A percentile compares a stretch with the other conserved stretches of the same genome.
Conservation (phyloP, 2,113 vertebrate species). For the Scartelaos histophorus region DNA sequence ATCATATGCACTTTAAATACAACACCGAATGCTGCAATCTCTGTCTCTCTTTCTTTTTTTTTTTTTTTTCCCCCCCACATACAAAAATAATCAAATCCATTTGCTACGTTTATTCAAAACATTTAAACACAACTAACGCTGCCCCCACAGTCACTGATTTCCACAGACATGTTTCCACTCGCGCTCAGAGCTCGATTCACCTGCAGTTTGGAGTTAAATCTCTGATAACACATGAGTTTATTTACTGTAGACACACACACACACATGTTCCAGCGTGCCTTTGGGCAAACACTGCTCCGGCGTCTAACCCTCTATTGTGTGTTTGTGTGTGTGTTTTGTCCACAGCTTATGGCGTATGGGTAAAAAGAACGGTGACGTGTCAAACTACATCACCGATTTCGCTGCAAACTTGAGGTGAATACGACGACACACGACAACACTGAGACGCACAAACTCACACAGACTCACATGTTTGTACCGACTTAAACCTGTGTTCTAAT, state of each 20-base stretch:
- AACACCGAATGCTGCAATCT: not conserved
- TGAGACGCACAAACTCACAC: too few relatives aligned
- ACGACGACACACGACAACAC: constrained; percentile 24
- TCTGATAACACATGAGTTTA: constrained; percentile 16
- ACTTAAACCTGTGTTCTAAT: too few relatives aligned
- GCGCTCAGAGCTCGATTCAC: constrained; percentile 44
- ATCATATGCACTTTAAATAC: not conserved
- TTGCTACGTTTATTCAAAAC: constrained; percentile 9
- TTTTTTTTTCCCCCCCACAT: not conserved
- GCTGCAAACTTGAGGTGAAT: constrained; percentile 82
- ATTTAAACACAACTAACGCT: not conserved
- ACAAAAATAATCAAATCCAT: not conserved
- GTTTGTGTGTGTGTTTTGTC: constrained; percentile 63
- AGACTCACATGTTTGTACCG: too few relatives aligned
- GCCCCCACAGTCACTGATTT: constrained; percentile 19
- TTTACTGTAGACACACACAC: constrained; percentile 19
- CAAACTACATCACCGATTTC: constrained; percentile 82
- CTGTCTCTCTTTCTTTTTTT: too few relatives aligned
- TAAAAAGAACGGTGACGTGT: constrained; percentile 82
- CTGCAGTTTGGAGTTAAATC: constrained; percentile 62
- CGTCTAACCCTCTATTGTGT: constrained; percentile 61
- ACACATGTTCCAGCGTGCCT: constrained; percentile 19
- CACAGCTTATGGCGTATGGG: constrained; percentile 80
- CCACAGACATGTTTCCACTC: constrained; percentile 3
- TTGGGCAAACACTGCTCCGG: constrained; percentile 28